Percentiles rank a stretch among this genome's conserved stretches.
Evolutionary conservation across 2,797 vertebrate genomes (phyloP).

Genomic region (Heliangelus exortis): DNA sequence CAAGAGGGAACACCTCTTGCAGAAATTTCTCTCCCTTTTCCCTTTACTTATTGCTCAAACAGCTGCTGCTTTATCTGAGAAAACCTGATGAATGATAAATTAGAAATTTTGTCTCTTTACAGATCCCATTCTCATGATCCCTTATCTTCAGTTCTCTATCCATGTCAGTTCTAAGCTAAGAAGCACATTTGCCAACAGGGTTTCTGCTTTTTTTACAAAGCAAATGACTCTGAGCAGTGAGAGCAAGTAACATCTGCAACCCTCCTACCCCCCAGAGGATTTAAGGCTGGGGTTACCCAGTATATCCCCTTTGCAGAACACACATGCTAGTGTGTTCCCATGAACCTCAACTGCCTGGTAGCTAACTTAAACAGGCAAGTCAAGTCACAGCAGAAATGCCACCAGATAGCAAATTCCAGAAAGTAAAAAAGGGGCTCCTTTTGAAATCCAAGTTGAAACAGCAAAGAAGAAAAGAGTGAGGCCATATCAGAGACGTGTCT

Average conservation of each 20-base stretch:
- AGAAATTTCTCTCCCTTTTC: background rate
- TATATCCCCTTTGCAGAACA: background rate
- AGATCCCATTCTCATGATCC: background rate
- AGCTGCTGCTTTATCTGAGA: constrained; percentile 49
- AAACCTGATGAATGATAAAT: constrained; percentile 54
- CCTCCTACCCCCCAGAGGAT: background rate
- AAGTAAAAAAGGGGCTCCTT: background rate
- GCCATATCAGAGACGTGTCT: fast-evolving
- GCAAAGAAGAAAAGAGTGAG: background rate
- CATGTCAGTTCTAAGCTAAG: background rate
- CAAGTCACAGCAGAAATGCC: background rate
- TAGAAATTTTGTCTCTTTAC: constrained; percentile 42
- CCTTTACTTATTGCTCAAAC: constrained; percentile 28
- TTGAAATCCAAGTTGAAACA: background rate
- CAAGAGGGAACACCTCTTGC: constrained; percentile 21
- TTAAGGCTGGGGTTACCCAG: background rate
- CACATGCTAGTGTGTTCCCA: fast-evolving
- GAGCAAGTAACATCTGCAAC: background rate
- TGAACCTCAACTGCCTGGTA: background rate
- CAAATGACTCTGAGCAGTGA: background rate
- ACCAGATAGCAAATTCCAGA: background rate
- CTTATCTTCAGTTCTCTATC: constrained; percentile 19
- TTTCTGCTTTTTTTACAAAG: constrained; percentile 14
- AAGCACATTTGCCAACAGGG: background rate
- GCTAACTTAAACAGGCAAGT: background rate